These are phyloP conservation scores for Crocodylus rhombifer DNA, from an alignment of 2,797 vertebrate species.

Conservation along the genomic window DNA sequence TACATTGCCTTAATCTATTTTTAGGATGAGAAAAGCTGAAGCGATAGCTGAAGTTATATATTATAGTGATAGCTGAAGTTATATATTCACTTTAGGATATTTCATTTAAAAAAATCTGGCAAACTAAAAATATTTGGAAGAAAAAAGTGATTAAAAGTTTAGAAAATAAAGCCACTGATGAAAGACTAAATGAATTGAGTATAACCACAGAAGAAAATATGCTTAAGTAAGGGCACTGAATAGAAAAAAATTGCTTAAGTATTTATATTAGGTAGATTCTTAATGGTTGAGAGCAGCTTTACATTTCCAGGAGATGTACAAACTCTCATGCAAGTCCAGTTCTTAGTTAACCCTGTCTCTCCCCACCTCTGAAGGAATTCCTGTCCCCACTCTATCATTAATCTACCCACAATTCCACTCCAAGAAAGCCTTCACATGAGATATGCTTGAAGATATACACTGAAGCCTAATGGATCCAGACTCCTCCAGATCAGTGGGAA, in stretches of 20 bases:
- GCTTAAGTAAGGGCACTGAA: not conserved
- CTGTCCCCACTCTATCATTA: not conserved
- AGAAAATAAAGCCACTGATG: not conserved
- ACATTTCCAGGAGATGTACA: not conserved
- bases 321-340: not conserved
- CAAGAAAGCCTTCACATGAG: not conserved
- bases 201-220: not conserved
- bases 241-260: no score
- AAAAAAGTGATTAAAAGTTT: not conserved
- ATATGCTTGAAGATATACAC: not conserved
- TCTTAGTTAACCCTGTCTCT: not conserved
- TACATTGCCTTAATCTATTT: not conserved
- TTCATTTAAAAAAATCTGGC: not conserved
- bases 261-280: no score
- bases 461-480: not conserved
- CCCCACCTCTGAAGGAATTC: no score
- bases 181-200: not conserved
- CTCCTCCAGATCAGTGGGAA: not conserved
- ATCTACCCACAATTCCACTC: not conserved
- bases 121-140: not conserved
- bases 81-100: not conserved
- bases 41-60: not conserved
- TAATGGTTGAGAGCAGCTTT: no score
- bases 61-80: not conserved
- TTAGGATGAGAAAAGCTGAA: not conserved